Percentiles rank a stretch among this genome's conserved stretches.
phyloP scores from a whole-genome alignment of 2,113 vertebrate species.

The Ptilorrhoa leucosticta region DNA sequence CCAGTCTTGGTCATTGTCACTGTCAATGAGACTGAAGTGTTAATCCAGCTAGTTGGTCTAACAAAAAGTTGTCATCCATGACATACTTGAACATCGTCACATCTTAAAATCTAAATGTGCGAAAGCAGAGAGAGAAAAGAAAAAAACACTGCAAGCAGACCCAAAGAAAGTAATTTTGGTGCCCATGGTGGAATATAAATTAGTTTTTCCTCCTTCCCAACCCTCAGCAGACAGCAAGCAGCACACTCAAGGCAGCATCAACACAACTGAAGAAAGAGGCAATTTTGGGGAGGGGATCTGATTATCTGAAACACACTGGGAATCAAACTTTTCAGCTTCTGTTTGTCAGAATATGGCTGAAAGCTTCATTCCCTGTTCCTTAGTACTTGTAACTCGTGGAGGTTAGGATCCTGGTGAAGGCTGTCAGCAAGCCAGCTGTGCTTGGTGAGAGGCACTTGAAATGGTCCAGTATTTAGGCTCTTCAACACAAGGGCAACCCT shows the following conservation, averaged over 20 bases:
- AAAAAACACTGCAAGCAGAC: not conserved
- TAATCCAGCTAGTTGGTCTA: not conserved
- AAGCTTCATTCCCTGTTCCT: not conserved
- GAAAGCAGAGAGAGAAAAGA: not conserved
- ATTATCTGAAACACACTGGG: not conserved
- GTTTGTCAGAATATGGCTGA: not conserved
- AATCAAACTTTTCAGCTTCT: not conserved
- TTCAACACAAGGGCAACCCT: not conserved
- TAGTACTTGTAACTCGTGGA: no score
- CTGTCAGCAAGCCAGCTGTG: fast-evolving
- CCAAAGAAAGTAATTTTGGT: not conserved
- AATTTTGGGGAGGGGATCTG: not conserved
- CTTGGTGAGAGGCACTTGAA: not conserved
- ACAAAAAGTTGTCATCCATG: not conserved
- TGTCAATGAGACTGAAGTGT: not conserved
- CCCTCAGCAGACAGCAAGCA: not conserved
- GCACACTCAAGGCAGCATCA: not conserved
- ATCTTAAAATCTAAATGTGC: not conserved
- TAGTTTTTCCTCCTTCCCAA: not conserved
- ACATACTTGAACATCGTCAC: not conserved
- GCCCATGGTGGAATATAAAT: not conserved
- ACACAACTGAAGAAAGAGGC: not conserved
- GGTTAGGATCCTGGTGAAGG: not conserved
- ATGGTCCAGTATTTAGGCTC: not conserved
- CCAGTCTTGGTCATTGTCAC: not conserved